phyloP scores from a whole-genome alignment of 2,888 invertebrate species.

The Eupithecia exiguata region DNA sequence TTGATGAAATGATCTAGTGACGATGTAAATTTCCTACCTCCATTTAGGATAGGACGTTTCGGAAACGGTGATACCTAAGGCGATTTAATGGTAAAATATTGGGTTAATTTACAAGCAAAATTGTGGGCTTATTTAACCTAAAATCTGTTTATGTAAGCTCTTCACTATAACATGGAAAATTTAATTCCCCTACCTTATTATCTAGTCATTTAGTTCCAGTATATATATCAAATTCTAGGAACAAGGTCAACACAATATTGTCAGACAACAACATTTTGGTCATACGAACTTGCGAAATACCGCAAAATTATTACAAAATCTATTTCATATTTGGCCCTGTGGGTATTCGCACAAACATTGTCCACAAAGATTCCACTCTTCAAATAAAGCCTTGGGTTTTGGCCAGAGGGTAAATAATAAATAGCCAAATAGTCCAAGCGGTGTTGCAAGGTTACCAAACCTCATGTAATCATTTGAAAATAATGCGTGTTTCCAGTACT shows the following conservation, averaged over 20 bases:
- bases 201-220: background rate
- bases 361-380: conserved; percentile 41
- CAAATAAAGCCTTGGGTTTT: conserved; percentile 45
- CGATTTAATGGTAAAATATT: background rate
- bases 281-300: conserved; percentile 5
- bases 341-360: conserved; percentile 33
- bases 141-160: background rate
- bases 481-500: background rate
- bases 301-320: conserved; percentile 21
- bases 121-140: background rate
- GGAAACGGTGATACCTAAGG: background rate
- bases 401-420: conserved; percentile 66
- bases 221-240: background rate
- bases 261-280: background rate
- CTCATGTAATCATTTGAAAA: background rate
- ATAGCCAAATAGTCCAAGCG: conserved; percentile 42
- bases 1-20: background rate
- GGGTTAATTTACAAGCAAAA: background rate
- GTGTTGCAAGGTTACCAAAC: background rate
- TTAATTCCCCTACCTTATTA: background rate
- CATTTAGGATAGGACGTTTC: background rate
- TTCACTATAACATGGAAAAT: background rate
- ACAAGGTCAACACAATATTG: background rate
- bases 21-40: background rate
- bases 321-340: conserved; percentile 19